A percentile compares a stretch with the other conserved stretches of the same genome.
These are phyloP conservation scores for Athalia rosae DNA, from an alignment of 2,888 invertebrate genomes.

Conservation along the genomic window DNA sequence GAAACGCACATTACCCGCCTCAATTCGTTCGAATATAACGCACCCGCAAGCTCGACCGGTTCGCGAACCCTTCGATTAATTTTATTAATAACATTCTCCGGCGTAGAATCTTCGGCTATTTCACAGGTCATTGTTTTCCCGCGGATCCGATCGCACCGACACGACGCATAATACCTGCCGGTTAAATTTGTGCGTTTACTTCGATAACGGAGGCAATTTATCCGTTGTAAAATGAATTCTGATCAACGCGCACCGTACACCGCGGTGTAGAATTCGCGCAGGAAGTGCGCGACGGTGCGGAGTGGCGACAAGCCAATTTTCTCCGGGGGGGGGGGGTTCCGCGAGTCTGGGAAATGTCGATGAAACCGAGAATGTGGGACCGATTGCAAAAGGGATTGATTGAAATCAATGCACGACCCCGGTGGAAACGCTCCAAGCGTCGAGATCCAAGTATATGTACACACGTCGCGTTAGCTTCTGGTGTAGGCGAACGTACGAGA, in stretches of 20 bases:
- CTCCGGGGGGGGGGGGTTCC: conserved; percentile 53
- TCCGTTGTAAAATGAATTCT: conserved; percentile 63
- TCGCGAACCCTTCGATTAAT: conserved; percentile 10
- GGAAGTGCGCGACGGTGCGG: conserved; percentile 24
- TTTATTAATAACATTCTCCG: neutral
- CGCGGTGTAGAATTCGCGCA: too few relatives aligned
- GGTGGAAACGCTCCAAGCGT: conserved; percentile 37
- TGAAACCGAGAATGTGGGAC: conserved; percentile 39
- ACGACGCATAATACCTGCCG: neutral
- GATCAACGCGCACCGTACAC: conserved; percentile 26
- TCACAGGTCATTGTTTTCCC: conserved; percentile 37
- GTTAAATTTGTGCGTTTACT: conserved; percentile 32
- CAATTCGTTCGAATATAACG: neutral
- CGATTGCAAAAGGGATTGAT: conserved; percentile 61
- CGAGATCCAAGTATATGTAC: conserved; percentile 51
- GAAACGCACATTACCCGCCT: neutral
- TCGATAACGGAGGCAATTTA: conserved; percentile 54
- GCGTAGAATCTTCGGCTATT: conserved; percentile 25
- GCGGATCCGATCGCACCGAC: conserved; percentile 12
- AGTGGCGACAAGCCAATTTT: conserved; percentile 56
- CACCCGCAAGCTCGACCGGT: neutral
- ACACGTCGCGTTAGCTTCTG: neutral
- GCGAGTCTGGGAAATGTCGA: conserved; percentile 50
- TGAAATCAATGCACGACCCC: conserved; percentile 61
- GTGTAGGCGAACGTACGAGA: too few relatives aligned